phyloP scores from a whole-genome alignment of 1,140 invertebrate genomes.

The Delia radicum region DNA sequence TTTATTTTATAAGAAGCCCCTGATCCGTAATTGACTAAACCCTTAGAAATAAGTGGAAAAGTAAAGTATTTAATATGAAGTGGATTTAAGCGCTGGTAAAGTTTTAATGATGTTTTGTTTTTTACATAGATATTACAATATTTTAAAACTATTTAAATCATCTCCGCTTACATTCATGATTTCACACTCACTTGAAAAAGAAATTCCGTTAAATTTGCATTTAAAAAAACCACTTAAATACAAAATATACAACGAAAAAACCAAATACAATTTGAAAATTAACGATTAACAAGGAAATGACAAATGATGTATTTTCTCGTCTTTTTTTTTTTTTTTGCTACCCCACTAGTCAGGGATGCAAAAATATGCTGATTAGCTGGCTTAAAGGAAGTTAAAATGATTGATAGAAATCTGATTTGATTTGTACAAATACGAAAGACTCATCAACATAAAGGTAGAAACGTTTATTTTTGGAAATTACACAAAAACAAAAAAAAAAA shows the following conservation, averaged over 20 bases:
- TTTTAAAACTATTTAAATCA: too few species aligned
- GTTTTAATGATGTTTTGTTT: too few species aligned
- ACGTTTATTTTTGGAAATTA: not conserved
- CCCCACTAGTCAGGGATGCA: not conserved
- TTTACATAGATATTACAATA: too few species aligned
- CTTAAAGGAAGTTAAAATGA: constrained; percentile 21
- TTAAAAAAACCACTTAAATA: not conserved
- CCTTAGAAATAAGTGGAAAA: too few species aligned
- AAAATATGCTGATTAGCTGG: constrained; percentile 8
- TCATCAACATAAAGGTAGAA: not conserved
- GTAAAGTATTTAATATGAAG: too few species aligned
- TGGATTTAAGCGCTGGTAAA: too few species aligned
- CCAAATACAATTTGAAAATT: constrained; percentile 12
- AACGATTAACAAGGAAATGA: constrained; percentile 22
- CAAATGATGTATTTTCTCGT: not conserved
- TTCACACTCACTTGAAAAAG: not conserved
- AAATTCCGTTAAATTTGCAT: not conserved
- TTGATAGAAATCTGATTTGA: constrained; percentile 23
- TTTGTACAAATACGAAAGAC: not conserved
- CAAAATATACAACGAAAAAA: not conserved
- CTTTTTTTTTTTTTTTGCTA: not conserved
- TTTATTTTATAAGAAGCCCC: too few species aligned
- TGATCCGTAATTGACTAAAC: too few species aligned
- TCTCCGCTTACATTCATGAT: not conserved
- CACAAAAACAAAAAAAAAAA: not conserved